phyloP scores from a whole-genome alignment of 2,888 invertebrate genomes.

The Mellilla xanthometata region DNA sequence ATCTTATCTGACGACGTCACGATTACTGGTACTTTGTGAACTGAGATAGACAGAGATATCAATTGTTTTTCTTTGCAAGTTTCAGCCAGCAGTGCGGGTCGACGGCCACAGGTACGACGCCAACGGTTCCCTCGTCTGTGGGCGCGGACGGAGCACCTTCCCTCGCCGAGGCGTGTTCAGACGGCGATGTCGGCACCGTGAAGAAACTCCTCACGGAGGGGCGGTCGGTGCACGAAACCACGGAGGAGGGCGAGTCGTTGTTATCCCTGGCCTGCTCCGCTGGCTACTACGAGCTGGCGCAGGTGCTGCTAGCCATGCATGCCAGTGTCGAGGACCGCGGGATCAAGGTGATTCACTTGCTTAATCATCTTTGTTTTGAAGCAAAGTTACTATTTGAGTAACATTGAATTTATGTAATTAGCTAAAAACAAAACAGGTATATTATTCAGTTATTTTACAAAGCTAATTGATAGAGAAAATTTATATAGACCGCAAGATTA shows the following conservation, averaged over 20 bases:
- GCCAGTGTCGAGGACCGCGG: constrained; percentile 99
- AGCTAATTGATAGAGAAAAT: too few relatives aligned
- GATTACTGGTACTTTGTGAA: too few relatives aligned
- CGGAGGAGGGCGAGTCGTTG: constrained; percentile 98
- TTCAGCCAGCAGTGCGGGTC: constrained; percentile 73
- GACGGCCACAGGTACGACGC: constrained; percentile 66
- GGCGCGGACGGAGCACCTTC: constrained; percentile 85
- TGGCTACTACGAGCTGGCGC: constrained; percentile 98
- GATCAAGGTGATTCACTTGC: constrained; percentile 90
- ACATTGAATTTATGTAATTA: too few relatives aligned
- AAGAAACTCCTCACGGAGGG: constrained; percentile 96
- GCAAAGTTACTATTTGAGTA: too few relatives aligned
- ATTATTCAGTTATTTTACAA: too few relatives aligned
- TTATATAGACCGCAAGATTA: too few relatives aligned
- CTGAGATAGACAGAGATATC: too few relatives aligned
- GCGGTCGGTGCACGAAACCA: constrained; percentile 96
- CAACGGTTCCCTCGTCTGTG: constrained; percentile 74
- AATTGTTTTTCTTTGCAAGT: constrained; percentile 20
- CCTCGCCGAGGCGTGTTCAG: constrained; percentile 95
- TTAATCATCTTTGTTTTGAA: too few relatives aligned
- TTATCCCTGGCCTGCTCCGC: constrained; percentile 98
- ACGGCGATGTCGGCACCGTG: constrained; percentile 96
- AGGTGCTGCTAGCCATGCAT: constrained; percentile 97
- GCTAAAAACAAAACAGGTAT: too few relatives aligned
- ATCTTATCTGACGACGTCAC: constrained; percentile 72